Conservation (phyloP, 2,113 vertebrate species). For the Tonatia bakeri region DNA sequence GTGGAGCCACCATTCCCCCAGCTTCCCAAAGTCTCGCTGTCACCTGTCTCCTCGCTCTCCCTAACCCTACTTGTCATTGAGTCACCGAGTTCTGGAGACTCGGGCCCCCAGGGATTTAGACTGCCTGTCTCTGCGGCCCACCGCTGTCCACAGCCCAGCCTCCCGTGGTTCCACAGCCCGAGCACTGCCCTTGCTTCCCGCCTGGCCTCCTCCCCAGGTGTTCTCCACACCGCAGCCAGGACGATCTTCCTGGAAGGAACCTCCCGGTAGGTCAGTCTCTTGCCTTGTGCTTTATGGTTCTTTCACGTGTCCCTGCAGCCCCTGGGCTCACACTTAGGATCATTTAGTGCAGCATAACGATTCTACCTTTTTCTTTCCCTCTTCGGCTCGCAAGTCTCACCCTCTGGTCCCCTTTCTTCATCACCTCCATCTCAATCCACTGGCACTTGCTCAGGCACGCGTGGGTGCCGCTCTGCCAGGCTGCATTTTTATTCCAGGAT, state of each 20-base stretch:
- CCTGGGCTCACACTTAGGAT: neutral
- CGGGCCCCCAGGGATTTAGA: neutral
- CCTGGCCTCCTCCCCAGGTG: neutral
- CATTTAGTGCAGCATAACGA: neutral
- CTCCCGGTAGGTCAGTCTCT: neutral
- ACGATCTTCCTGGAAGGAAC: neutral
- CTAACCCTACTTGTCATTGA: neutral
- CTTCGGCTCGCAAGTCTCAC: neutral
- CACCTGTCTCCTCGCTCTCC: neutral
- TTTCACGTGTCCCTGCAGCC: neutral
- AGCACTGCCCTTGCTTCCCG: neutral
- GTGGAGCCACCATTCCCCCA: neutral
- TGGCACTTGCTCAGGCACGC: too few species aligned
- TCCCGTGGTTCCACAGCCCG: neutral
- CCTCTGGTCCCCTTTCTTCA: neutral
- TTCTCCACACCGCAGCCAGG: neutral
- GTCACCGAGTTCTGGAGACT: neutral
- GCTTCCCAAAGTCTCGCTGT: neutral
- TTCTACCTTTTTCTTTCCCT: neutral
- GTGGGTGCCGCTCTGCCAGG: accelerated
- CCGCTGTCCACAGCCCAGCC: neutral
- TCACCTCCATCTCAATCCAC: neutral
- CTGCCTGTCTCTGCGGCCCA: neutral
- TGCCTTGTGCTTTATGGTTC: neutral
- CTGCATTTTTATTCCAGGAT: neutral